These are phyloP conservation scores for Heterodera filipjevi DNA, from an alignment of 2,888 invertebrate genomes.

Conservation along the genomic window DNA sequence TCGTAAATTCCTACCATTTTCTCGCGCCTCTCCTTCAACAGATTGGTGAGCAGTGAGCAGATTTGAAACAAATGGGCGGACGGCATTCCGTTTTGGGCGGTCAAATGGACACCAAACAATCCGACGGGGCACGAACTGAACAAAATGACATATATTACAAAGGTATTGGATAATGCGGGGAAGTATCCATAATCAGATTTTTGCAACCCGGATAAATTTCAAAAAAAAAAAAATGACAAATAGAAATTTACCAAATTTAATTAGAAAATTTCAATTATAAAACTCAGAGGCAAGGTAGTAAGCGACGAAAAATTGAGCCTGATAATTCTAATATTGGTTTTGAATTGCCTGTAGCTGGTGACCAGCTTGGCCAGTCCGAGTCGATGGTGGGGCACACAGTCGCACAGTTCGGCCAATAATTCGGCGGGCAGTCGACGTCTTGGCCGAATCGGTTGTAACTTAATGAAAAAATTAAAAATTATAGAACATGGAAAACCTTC, in stretches of 20 bases:
- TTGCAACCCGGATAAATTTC: too few relatives aligned
- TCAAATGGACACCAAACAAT: neutral
- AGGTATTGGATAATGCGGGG: too few relatives aligned
- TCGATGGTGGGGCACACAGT: neutral
- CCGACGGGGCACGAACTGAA: neutral
- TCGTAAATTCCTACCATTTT: neutral
- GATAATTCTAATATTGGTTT: too few relatives aligned
- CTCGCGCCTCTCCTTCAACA: neutral
- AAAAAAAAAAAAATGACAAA: too few relatives aligned
- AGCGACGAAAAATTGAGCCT: too few relatives aligned
- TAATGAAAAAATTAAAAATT: neutral
- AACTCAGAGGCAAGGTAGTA: too few relatives aligned
- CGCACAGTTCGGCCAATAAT: neutral
- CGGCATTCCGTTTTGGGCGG: neutral
- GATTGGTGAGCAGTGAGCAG: neutral
- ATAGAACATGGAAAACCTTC: neutral
- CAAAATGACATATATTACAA: neutral
- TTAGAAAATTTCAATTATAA: too few relatives aligned
- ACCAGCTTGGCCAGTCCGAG: conserved; percentile 3
- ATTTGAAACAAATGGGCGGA: neutral
- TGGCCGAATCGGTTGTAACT: neutral
- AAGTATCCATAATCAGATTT: too few relatives aligned
- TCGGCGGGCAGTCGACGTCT: neutral
- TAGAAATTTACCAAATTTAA: too few relatives aligned
- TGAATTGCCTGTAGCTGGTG: neutral